Percentiles rank a stretch among this genome's conserved stretches.
These are phyloP conservation scores for Crenichthys baileyi DNA, from an alignment of 2,797 vertebrate species.

Conservation along the genomic window DNA sequence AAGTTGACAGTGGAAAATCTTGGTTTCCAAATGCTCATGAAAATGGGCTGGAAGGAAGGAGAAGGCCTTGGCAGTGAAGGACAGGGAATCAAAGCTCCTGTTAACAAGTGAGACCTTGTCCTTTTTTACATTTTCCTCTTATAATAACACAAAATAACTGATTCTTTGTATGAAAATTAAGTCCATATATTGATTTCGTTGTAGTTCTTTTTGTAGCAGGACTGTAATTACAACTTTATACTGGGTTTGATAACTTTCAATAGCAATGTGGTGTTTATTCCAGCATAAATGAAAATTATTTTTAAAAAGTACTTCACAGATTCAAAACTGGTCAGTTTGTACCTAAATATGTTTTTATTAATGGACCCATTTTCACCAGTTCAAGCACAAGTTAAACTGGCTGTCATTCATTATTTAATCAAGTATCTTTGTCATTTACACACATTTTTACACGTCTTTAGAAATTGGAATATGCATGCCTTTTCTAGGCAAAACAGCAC, in stretches of 20 bases:
- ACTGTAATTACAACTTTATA: not conserved
- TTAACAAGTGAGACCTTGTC: slow-evolving; percentile 86
- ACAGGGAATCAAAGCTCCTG: slow-evolving; percentile 94
- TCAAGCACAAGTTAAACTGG: not conserved
- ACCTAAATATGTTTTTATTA: not conserved
- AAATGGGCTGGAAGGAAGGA: slow-evolving; percentile 99
- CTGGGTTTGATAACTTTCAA: not conserved
- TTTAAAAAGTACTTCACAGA: not conserved
- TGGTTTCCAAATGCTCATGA: slow-evolving; percentile 99
- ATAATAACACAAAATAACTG: not conserved
- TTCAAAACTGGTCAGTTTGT: not conserved
- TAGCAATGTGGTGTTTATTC: not conserved
- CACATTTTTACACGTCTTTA: not conserved
- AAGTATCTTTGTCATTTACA: not conserved
- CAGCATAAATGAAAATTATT: not conserved
- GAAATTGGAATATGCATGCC: not conserved
- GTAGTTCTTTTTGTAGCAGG: not conserved
- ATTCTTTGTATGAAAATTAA: not conserved
- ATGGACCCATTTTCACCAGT: not conserved
- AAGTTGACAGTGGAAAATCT: slow-evolving; percentile 98
- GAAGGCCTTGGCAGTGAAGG: slow-evolving; percentile 93
- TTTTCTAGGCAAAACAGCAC: not conserved
- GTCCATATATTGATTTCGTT: not conserved
- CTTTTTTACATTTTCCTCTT: not conserved
- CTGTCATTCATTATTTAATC: not conserved